A percentile compares a stretch with the other conserved stretches of the same genome.
These are phyloP conservation scores for Willisornis vidua DNA, from an alignment of 2,113 vertebrate species.

Conservation along the genomic window DNA sequence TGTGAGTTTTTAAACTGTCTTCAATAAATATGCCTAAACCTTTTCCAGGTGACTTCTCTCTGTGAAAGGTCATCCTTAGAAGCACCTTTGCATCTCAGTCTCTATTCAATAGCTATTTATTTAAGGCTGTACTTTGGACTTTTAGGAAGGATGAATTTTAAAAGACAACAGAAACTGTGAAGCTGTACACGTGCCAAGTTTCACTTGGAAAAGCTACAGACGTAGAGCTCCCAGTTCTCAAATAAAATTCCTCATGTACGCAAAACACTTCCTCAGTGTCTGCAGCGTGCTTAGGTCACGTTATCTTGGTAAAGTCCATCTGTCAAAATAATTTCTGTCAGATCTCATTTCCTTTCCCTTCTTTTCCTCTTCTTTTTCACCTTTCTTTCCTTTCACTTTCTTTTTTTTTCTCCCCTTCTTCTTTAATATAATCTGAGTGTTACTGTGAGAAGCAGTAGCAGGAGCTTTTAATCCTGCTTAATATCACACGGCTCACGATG, in stretches of 20 bases:
- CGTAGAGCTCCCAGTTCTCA: not conserved
- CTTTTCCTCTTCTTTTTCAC: not conserved
- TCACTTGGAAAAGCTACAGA: not conserved
- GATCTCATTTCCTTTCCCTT: not conserved
- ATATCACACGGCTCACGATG: not conserved
- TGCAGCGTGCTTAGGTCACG: not conserved
- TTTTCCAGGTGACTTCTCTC: not conserved
- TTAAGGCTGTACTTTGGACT: not conserved
- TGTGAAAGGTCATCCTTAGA: not conserved
- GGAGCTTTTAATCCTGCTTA: conserved; percentile 28
- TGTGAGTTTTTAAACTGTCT: not conserved
- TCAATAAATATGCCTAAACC: not conserved
- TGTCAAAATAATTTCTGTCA: not conserved
- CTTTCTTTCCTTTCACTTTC: not conserved
- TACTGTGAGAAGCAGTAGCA: not conserved
- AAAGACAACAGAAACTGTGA: not conserved
- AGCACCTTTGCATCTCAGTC: not conserved
- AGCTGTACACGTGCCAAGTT: not conserved
- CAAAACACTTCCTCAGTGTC: not conserved
- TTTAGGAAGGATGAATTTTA: not conserved
- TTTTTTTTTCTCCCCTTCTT: not conserved
- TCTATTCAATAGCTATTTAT: not conserved
- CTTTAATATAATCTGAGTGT: conserved; percentile 18
- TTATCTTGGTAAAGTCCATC: not conserved
- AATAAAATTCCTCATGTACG: not conserved